Conservation (phyloP, 2,888 invertebrate genomes). For the Ophion ventricosus region DNA sequence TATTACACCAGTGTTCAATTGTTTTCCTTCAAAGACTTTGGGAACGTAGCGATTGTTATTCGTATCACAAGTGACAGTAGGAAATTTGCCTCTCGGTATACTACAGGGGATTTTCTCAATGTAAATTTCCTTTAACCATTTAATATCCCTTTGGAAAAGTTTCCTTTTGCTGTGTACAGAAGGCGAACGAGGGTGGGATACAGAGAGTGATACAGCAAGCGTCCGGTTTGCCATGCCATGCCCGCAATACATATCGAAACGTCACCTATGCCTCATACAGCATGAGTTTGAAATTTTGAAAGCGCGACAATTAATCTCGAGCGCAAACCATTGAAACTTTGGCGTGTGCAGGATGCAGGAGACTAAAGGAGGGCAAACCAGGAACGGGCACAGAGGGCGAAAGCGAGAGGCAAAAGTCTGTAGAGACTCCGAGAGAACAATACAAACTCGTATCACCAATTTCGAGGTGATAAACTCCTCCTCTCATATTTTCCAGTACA, state of each 20-base stretch:
- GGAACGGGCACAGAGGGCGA: slow-evolving; percentile 8
- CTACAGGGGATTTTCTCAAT: slow-evolving; percentile 11
- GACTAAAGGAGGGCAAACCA: slow-evolving; percentile 18
- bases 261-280: slow-evolving; percentile 28
- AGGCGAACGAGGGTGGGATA: slow-evolving; percentile 12
- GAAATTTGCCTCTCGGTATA: slow-evolving; percentile 10
- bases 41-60: background rate
- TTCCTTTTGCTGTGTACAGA: slow-evolving; percentile 17
- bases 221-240: slow-evolving; percentile 19
- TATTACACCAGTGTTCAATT: too few relatives aligned
- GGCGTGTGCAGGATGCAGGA: slow-evolving; percentile 46
- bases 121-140: slow-evolving; percentile 16
- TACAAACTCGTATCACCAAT: slow-evolving; percentile 65
- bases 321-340: slow-evolving; percentile 65
- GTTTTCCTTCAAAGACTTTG: background rate
- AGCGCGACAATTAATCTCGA: slow-evolving; percentile 66
- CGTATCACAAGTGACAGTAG: background rate
- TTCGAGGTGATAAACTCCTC: slow-evolving; percentile 62
- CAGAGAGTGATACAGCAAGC: slow-evolving; percentile 3
- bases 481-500: slow-evolving; percentile 8
- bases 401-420: slow-evolving; percentile 18
- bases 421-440: slow-evolving; percentile 47
- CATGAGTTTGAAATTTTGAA: slow-evolving; percentile 53
- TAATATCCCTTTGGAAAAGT: slow-evolving; percentile 27
- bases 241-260: slow-evolving; percentile 55